Percentiles rank a stretch among this genome's conserved stretches.
Conservation (phyloP, 2,888 invertebrate species). For the Hirtodrosophila cameraria region DNA sequence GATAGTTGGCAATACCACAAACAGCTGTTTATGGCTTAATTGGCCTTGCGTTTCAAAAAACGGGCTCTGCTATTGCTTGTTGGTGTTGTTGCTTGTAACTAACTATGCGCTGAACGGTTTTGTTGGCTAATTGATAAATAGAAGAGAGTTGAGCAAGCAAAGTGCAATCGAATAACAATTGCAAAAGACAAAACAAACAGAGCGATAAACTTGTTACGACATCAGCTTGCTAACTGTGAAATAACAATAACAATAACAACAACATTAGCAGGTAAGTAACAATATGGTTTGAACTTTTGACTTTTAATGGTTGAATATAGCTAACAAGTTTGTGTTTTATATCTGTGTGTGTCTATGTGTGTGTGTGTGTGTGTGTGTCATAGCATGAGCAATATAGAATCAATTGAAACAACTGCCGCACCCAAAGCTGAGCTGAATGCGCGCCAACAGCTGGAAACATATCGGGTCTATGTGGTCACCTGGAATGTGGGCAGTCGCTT, state of each 20-base stretch:
- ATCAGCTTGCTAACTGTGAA: constrained; percentile 10
- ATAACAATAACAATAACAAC: constrained; percentile 2
- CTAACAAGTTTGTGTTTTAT: constrained; percentile 26
- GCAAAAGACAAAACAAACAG: constrained; percentile 9
- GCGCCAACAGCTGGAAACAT: constrained; percentile 70
- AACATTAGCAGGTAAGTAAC: constrained; percentile 35
- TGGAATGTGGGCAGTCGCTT: constrained; percentile 95
- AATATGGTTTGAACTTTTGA: constrained; percentile 14
- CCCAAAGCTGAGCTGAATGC: constrained; percentile 41
- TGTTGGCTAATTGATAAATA: constrained; percentile 45
- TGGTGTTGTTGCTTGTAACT: constrained; percentile 33
- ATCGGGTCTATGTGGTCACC: constrained; percentile 91
- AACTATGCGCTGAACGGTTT: constrained; percentile 49
- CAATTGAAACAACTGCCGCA: constrained; percentile 12
- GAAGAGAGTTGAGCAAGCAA: constrained; percentile 1
- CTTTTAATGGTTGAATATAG: too few species aligned
- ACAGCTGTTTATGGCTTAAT: constrained; percentile 50
- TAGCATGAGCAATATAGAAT: constrained; percentile 45
- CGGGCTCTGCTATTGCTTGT: constrained; percentile 26
- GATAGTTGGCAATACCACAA: not conserved
- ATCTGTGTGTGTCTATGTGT: constrained; percentile 10
- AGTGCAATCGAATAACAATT: constrained; percentile 1
- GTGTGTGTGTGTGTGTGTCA: constrained; percentile 4
- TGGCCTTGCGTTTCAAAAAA: constrained; percentile 43
- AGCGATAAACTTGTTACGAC: constrained; percentile 39